Conservation (phyloP, 2,797 vertebrate species). For the Enteromius anoplus region DNA sequence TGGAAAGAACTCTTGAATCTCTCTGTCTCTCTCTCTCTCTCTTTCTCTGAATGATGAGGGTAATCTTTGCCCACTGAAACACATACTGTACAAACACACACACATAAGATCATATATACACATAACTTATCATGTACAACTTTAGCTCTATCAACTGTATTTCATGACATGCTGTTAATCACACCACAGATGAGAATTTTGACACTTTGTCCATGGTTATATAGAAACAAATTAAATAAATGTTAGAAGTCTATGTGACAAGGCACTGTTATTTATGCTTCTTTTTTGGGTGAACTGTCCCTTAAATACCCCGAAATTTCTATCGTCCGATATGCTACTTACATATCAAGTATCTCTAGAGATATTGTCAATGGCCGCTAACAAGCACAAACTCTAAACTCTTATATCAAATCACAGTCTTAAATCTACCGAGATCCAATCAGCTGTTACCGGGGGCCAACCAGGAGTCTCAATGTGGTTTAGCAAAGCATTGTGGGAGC, state of each 20-base stretch:
- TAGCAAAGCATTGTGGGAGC: conserved; percentile 13
- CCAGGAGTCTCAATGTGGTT: not conserved
- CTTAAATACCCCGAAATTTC: not conserved
- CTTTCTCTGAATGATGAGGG: conserved; percentile 15
- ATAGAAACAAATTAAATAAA: not conserved
- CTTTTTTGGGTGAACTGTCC: not conserved
- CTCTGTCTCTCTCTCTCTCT: not conserved
- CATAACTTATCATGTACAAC: not conserved
- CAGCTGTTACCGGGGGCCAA: not conserved
- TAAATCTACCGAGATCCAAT: not conserved
- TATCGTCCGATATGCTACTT: not conserved
- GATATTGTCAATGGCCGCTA: not conserved
- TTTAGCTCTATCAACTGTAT: not conserved
- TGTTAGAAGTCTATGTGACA: not conserved
- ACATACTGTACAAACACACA: conserved; percentile 14
- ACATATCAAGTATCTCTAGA: not conserved
- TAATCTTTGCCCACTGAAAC: not conserved
- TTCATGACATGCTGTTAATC: not conserved
- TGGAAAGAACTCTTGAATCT: conserved; percentile 23
- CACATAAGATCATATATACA: not conserved
- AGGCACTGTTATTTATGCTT: not conserved
- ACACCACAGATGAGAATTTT: not conserved
- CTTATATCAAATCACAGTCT: conserved; percentile 2
- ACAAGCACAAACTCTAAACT: not conserved
- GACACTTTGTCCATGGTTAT: not conserved